Conservation (phyloP, 2,888 invertebrate genomes). For the Agonopterix alstromeriana region DNA sequence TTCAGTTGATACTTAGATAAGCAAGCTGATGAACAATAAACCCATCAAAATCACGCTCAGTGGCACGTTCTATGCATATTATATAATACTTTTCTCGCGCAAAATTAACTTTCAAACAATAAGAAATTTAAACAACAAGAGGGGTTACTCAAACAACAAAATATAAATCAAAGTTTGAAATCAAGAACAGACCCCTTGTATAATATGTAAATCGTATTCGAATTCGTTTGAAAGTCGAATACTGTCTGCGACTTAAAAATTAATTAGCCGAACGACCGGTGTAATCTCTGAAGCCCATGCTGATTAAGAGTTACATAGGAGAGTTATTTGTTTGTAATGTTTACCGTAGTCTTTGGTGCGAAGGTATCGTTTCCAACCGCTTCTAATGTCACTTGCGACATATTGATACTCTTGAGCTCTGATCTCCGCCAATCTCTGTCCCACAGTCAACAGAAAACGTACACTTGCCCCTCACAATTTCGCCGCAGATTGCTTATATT, state of each 20-base stretch:
- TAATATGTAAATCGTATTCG: slow-evolving; percentile 53
- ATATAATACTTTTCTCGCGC: not conserved
- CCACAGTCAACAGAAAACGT: slow-evolving; percentile 44
- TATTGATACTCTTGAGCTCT: slow-evolving; percentile 17
- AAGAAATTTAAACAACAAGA: slow-evolving; percentile 13
- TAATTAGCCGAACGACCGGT: slow-evolving; percentile 75
- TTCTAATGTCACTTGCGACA: slow-evolving; percentile 33
- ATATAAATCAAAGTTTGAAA: slow-evolving; percentile 33
- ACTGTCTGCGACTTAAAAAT: slow-evolving; percentile 70
- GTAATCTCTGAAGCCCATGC: slow-evolving; percentile 62
- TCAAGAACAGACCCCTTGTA: slow-evolving; percentile 35
- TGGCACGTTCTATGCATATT: not conserved
- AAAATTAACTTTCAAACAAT: not conserved
- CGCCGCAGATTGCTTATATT: slow-evolving; percentile 45
- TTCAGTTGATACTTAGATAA: too few relatives aligned
- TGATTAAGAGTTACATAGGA: slow-evolving; percentile 54
- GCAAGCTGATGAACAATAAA: too few relatives aligned
- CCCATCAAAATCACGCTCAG: too few relatives aligned
- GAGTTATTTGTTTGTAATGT: slow-evolving; percentile 40
- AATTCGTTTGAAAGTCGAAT: slow-evolving; percentile 60
- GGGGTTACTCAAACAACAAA: slow-evolving; percentile 29
- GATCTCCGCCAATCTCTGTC: slow-evolving; percentile 42
- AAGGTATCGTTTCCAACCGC: slow-evolving; percentile 40
- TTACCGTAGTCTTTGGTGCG: slow-evolving; percentile 30
- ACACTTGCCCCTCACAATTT: slow-evolving; percentile 51